Evolutionary conservation across 2,113 vertebrate genomes (phyloP).

Genomic region (Thunnus maccoyii): DNA sequence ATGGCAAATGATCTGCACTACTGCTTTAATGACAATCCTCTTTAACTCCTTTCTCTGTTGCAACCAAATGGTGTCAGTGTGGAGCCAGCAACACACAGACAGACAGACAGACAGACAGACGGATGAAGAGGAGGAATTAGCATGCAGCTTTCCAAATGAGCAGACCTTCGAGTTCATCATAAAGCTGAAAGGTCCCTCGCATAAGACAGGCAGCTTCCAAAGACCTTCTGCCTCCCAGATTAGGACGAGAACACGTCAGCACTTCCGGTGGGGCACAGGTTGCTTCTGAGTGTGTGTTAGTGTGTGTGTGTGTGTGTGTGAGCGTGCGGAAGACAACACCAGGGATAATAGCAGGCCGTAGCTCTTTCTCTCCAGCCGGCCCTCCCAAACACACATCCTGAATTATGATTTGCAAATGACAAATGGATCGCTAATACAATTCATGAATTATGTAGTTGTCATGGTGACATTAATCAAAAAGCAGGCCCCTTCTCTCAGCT

Average conservation of each 20-base stretch:
- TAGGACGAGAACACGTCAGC: conserved; percentile 59
- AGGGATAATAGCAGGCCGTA: conserved; percentile 55
- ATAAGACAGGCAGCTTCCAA: conserved; percentile 48
- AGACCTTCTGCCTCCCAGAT: conserved; percentile 52
- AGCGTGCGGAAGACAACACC: conserved; percentile 42
- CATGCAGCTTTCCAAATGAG: conserved; percentile 63
- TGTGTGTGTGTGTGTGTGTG: conserved; percentile 11
- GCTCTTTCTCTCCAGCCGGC: conserved; percentile 47
- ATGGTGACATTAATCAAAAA: conserved; percentile 85
- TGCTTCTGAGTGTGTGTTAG: background rate
- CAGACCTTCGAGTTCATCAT: conserved; percentile 67
- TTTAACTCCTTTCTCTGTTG: conserved; percentile 49
- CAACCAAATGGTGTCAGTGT: conserved; percentile 76
- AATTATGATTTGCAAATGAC: conserved; percentile 85
- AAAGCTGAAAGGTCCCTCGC: conserved; percentile 59
- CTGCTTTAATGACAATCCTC: conserved; percentile 61
- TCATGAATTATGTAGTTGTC: conserved; percentile 88
- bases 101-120: conserved; percentile 42
- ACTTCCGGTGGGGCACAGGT: conserved; percentile 24
- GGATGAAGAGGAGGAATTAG: conserved; percentile 48
- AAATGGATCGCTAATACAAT: conserved; percentile 86
- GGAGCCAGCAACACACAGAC: conserved; percentile 52
- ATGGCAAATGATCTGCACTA: conserved; percentile 54
- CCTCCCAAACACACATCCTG: conserved; percentile 68
- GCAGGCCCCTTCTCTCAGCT: conserved; percentile 67